Evolutionary conservation across 2,888 invertebrate species (phyloP), one percentile per base, ranked within the genome.

Genomic region (Embidobia sp.): DNA sequence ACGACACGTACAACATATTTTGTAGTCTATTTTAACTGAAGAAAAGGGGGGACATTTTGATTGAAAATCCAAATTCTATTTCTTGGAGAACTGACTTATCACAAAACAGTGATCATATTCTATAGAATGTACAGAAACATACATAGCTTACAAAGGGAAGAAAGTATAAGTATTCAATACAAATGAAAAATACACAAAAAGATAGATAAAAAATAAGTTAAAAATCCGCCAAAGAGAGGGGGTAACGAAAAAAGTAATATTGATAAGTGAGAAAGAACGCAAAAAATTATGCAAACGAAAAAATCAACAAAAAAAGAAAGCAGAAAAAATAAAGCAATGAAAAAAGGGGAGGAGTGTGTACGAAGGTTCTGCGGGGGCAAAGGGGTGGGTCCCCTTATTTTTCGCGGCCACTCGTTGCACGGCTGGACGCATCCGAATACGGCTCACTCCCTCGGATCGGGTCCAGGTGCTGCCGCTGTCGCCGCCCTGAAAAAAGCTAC

Each of bases 371-470:
- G 18, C 37, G 69, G 59, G 51, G 53, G 44, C 35, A n/a, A 48
- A 57, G 31, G 81, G 80, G 84, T 84, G 85, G 82, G 85, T 85
- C 87, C 87, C 87, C 87, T 85, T 86, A 87, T 85, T 35, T 70
- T 86, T 85, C 85, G 86, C 82, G 87, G 86, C 86, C 83, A 85
- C 86, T 87, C 85, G 82, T 88, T 88, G 87, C 86, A 89, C 86
- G 89, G 87, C 82, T 88, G 87, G 86, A 70, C 86, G 89, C 84
- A 86, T 86, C 80, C 87, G 85, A 89, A 89, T 89, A 80, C 27
- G 29, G 51, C 85, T 87, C 87, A 85, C 87, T 86, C 87, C 87
- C 85, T 85, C 72, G 79, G 80, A 81, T 82, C 48, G 66, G 73
- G 69, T 84, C 85, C 85, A 85, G 86, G 85, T 86, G 86, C 84